Conservation (phyloP, 1,140 invertebrate species). For the Maniola jurtina region DNA sequence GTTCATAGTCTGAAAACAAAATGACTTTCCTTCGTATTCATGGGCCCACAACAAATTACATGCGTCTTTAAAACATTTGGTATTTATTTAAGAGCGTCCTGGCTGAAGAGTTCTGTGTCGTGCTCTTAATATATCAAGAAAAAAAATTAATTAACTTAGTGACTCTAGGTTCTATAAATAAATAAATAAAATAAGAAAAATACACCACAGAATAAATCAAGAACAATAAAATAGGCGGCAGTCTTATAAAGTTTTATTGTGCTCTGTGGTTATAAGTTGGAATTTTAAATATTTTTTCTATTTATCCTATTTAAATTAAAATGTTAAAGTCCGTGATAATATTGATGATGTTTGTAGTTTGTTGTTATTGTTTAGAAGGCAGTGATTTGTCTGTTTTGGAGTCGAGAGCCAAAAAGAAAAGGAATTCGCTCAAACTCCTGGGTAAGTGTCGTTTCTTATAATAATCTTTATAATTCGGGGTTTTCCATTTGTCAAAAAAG, state of each 20-base stretch:
- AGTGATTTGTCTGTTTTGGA: conserved; percentile 48
- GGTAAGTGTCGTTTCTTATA: conserved; percentile 41
- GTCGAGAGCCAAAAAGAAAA: conserved; percentile 64
- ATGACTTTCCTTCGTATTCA: conserved; percentile 52
- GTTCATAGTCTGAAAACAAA: conserved; percentile 63
- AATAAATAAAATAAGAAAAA: neutral
- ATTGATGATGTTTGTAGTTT: conserved; percentile 40
- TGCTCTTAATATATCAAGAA: conserved; percentile 14
- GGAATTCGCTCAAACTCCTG: conserved; percentile 44
- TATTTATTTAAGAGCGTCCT: conserved; percentile 55
- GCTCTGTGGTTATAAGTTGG: neutral
- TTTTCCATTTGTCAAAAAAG: too few species aligned
- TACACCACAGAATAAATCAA: neutral
- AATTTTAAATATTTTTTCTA: neutral
- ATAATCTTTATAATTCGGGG: too few species aligned
- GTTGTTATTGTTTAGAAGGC: conserved; percentile 56
- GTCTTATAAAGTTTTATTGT: neutral
- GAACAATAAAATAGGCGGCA: conserved; percentile 19
- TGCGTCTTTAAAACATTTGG: conserved; percentile 39
- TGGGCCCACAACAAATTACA: conserved; percentile 44
- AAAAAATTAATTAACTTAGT: conserved; percentile 10
- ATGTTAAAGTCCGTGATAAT: conserved; percentile 33
- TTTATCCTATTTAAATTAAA: conserved; percentile 3
- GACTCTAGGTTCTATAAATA: too few species aligned
- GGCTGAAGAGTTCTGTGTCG: conserved; percentile 37